Evolutionary conservation across 1,140 invertebrate genomes (phyloP).

Genomic region (Drosophila bifasciata): DNA sequence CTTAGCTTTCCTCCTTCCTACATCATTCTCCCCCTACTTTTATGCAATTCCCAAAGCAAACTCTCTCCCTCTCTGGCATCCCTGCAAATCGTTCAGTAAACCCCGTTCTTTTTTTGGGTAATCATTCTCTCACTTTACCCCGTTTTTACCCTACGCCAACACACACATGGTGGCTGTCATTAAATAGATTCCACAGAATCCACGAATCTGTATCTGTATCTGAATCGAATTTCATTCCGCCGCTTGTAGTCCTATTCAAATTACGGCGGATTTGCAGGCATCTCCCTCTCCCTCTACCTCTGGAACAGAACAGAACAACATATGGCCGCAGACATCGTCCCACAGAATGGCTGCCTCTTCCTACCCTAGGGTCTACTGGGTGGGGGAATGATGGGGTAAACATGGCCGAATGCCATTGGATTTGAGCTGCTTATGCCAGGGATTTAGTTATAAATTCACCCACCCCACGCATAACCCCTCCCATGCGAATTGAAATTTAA

Average conservation of each 20-base stretch:
- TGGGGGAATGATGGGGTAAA: slow-evolving; percentile 3
- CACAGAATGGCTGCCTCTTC: slow-evolving; percentile 27
- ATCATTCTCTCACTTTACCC: not conserved
- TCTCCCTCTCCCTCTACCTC: too few relatives aligned
- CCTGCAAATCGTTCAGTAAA: slow-evolving; percentile 11
- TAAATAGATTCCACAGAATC: slow-evolving; percentile 60
- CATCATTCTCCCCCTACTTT: not conserved
- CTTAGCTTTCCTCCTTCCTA: too few relatives aligned
- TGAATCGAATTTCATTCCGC: slow-evolving; percentile 64
- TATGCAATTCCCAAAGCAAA: slow-evolving; percentile 11
- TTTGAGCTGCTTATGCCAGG: slow-evolving; percentile 75
- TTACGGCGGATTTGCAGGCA: slow-evolving; percentile 71
- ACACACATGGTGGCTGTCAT: slow-evolving; percentile 28
- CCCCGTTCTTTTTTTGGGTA: slow-evolving; percentile 14
- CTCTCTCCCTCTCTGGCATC: not conserved
- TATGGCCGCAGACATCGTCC: slow-evolving; percentile 49
- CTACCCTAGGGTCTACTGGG: not conserved
- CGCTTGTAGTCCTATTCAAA: slow-evolving; percentile 79
- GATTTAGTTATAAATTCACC: slow-evolving; percentile 77
- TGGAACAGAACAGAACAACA: slow-evolving; percentile 56
- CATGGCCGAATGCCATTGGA: slow-evolving; percentile 60
- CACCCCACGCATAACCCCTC: slow-evolving; percentile 27
- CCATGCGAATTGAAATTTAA: slow-evolving; percentile 75
- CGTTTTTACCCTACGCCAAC: not conserved
- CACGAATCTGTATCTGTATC: slow-evolving; percentile 24